Evolutionary conservation across 2,797 vertebrate species (phyloP), one percentile per base, ranked within the genome.

Genomic region (Hydrolagus colliei): DNA sequence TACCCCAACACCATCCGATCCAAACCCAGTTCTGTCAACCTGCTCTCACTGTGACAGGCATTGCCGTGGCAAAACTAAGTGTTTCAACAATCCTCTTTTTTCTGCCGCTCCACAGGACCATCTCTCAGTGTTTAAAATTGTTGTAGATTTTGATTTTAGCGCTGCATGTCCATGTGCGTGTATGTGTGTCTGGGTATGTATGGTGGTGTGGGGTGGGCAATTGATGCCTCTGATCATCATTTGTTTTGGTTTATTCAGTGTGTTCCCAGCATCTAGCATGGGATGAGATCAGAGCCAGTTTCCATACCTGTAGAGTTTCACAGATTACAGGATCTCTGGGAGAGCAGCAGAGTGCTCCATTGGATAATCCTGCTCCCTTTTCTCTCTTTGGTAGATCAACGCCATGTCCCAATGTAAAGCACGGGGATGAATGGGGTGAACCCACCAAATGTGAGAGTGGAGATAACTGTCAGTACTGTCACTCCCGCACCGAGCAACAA

Each of bases 401-500:
- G 6, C 97, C 97, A 1, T 98, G 97, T 85, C 97, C 97, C 9
- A 97, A 89, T 72, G 97, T 98, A 87, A 98, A 98, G 91, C 96
- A 96, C 0, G 97, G 96, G 1, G 97, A 98, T 59, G 97, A 98
- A 87, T 98, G 97, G 97, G 96, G 97, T 0, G 97, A 98, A 89
- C 97, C 97, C 6, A 96, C 96, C 0, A 95, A 96, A 89, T 98
- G 97, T 87, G 96, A 97, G 84, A 94, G 95, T 9, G 96, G 95
- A 86, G 97, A 98, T 90, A 89, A 91, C 88, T 98, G 97, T 89
- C 96, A 95, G 88, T 96, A 96, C 90, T 98, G 97, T 92, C 97
- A 98, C 89, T 97, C 97, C n/a, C 97, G 97, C 88, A 97, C 96
- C 0, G 97, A 97, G 89, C 97, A 97, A 88, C 97, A 98, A 90